Base-by-base conservation (phyloP, 1,140 invertebrate species). In the Ceratosolen solmsi region DNA sequence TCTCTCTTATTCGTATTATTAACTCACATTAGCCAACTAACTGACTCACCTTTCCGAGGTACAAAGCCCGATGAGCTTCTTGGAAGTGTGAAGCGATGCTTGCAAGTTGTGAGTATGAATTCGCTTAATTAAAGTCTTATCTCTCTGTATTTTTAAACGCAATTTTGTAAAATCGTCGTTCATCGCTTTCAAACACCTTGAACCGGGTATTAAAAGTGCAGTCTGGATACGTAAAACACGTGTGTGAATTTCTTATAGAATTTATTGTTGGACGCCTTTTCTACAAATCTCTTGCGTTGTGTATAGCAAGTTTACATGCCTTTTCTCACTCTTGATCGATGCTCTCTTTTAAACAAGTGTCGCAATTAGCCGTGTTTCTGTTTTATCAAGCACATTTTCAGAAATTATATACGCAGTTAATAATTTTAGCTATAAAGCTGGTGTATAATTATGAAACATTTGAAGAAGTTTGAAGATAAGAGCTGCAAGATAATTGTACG, bases 101-200 rank as follows among this genome's bases (percentile, higher is more conserved):
- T 27, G 17, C 27, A 17, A 65, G 13, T 8, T 36, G 33, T 22
- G 30, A 65, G 60, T 22, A n/a, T 17, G 75, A 11, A 0, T 2
- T 1, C 22, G 46, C 63, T 78, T 78, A 78, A 78, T 78, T 78
- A 78, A 70, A 27, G 27, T 22, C 20, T 46, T 46, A 70, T 78
- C 49, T 78, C 33, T 33, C 36, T 33, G 73, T 38, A 22, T 63
- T 46, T 38, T 63, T 13, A 36, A 54, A 51, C 5, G 27, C 56
- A 41, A 77, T 78, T 46, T 33, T 36, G 60, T 54, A 22, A 22
- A 49, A 68, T 65, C 25, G n/a, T 68, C 33, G 20, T 17, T 0
- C 0, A 1, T n/a, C 30, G 25, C 41, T 49, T 70, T 78, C 46
- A 41, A 30, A 54, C 63, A 70, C 20, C 75, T 78, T 25, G 11